Evolutionary conservation across 2,888 invertebrate genomes (phyloP), one percentile per base, ranked within the genome.

Genomic region (Celastrina argiolus): DNA sequence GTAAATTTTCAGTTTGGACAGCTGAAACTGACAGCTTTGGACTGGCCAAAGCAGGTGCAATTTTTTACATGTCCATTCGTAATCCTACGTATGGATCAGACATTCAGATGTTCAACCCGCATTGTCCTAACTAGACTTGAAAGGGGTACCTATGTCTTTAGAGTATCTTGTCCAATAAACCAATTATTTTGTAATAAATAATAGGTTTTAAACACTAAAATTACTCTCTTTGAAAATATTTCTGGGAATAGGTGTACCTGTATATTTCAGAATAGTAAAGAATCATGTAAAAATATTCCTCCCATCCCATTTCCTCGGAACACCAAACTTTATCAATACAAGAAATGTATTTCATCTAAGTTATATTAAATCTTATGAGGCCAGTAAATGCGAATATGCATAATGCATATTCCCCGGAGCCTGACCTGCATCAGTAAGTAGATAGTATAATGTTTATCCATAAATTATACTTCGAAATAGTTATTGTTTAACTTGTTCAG

Each of bases 401-500:
- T 61, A 36, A 61, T 61, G 61, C 61, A 61, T 61, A 61, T 39
- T 34, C 59, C 10, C 61, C 39, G 16, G 39, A 22, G 36, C 61
- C 61, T 61, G 61, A 39, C 61, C 61, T 61, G 61, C 61, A 61
- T 61, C 36, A 22, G 61, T 39, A 61, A 61, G 61, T 36, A 39
- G 61, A 61, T 36, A 61, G 22, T 39, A 61, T 61, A 56, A 26
- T 56, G 26, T 56, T 56, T 61, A 22, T 61, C 22, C 61, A 61
- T 61, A 61, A 61, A 61, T 61, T 61, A 61, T 39, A 61, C 61
- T 61, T 61, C 18, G 22, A 61, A 61, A 61, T 61, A 61, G 36
- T 61, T 61, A 61, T 61, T 61, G 36, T 61, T 61, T 61, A 39
- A 61, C 22, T 39, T 61, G 61, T 61, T 61, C 7, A 4, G 61